Percentiles rank a stretch among this genome's conserved stretches.
phyloP scores from a whole-genome alignment of 2,797 vertebrate species.

The Cossypha heuglini region DNA sequence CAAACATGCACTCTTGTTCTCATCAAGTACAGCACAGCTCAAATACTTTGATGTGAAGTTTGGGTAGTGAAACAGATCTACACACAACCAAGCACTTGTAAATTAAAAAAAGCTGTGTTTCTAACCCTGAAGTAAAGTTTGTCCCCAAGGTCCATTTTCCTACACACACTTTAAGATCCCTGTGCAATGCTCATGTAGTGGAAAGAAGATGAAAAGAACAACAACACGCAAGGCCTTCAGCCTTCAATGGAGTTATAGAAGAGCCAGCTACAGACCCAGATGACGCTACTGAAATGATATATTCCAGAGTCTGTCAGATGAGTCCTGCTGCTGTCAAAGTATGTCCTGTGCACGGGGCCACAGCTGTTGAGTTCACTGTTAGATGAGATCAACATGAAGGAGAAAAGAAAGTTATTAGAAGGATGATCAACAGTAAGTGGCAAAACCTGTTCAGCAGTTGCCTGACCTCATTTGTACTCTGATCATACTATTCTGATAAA shows the following conservation, averaged over 20 bases:
- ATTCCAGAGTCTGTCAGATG: constrained; percentile 32
- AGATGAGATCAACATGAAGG: background rate
- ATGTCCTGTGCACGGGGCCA: background rate
- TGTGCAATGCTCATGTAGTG: background rate
- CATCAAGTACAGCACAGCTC: background rate
- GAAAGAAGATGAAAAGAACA: background rate
- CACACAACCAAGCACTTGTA: background rate
- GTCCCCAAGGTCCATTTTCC: background rate
- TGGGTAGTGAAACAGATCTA: constrained; percentile 12
- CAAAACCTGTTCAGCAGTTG: background rate
- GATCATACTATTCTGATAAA: background rate
- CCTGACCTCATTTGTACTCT: background rate
- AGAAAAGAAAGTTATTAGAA: constrained; percentile 18
- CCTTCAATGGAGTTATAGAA: background rate
- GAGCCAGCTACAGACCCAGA: background rate
- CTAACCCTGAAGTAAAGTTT: background rate
- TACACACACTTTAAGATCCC: background rate
- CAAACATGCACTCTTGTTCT: background rate
- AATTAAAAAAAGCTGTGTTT: constrained; percentile 4
- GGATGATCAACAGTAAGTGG: background rate
- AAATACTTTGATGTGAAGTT: constrained; percentile 29
- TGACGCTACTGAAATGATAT: background rate
- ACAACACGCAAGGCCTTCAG: background rate
- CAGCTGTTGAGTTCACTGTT: constrained; percentile 2
- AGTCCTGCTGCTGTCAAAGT: constrained; percentile 15